These are phyloP conservation scores for Drosophila meridiana DNA, from an alignment of 2,888 invertebrate species.

Conservation along the genomic window DNA sequence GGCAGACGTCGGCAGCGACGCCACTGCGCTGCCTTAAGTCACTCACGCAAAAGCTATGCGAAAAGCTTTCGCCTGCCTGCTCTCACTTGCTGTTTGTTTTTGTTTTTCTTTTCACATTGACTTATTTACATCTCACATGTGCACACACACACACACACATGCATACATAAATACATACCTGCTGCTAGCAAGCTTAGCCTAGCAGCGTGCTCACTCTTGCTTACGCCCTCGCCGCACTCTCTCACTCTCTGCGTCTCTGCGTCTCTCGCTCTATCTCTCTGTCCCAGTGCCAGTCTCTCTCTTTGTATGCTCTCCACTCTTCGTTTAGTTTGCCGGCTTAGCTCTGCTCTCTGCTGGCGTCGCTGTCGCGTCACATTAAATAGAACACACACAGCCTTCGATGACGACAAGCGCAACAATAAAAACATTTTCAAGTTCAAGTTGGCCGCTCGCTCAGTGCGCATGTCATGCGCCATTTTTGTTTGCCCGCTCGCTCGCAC, in stretches of 20 bases:
- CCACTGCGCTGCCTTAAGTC: conserved; percentile 64
- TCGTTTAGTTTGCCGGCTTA: conserved; percentile 49
- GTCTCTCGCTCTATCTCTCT: conserved; percentile 5
- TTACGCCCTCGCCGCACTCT: conserved; percentile 9
- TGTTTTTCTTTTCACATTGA: conserved; percentile 32
- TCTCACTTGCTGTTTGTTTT: conserved; percentile 32
- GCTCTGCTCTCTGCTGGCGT: conserved; percentile 21
- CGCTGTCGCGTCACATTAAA: conserved; percentile 31
- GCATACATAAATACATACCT: conserved; percentile 50
- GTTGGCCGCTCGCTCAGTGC: conserved; percentile 78
- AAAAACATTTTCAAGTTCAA: conserved; percentile 84
- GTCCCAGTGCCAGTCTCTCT: neutral
- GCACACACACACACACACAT: conserved; percentile 1
- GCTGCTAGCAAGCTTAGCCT: conserved; percentile 38
- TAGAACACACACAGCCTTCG: conserved; percentile 11
- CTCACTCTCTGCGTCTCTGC: too few relatives aligned
- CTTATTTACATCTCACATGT: conserved; percentile 41
- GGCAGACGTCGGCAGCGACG: conserved; percentile 64
- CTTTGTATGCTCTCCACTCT: conserved; percentile 27
- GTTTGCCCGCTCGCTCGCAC: conserved; percentile 48
- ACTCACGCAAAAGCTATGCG: conserved; percentile 73
- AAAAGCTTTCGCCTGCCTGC: conserved; percentile 54
- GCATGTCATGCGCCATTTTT: conserved; percentile 78
- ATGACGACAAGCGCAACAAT: conserved; percentile 44
- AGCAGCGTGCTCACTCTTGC: conserved; percentile 31